A percentile compares a stretch with the other conserved stretches of the same genome.
phyloP scores from a whole-genome alignment of 2,113 vertebrate genomes.

The Isichthys henryi region DNA sequence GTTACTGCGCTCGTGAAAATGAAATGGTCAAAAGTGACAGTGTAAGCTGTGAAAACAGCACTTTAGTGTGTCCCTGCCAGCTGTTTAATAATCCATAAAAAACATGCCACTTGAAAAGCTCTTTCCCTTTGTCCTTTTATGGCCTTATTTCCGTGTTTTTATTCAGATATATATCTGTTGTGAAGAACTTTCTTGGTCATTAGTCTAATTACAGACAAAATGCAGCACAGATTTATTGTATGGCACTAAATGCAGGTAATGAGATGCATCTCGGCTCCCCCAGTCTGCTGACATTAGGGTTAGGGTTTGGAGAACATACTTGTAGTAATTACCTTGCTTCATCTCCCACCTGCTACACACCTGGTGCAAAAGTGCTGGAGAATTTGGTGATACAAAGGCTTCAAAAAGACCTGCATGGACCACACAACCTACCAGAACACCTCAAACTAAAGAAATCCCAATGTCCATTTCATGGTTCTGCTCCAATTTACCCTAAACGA shows the following conservation, averaged over 20 bases:
- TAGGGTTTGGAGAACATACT: not conserved
- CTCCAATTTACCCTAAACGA: not conserved
- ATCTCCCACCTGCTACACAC: not conserved
- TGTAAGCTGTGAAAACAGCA: not conserved
- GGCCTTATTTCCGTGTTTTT: not conserved
- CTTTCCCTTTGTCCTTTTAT: not conserved
- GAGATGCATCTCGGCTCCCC: not conserved
- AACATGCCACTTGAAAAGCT: not conserved
- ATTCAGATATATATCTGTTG: not conserved
- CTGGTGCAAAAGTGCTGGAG: not conserved
- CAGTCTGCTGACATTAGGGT: not conserved
- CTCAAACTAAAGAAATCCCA: not conserved
- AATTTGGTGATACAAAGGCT: not conserved
- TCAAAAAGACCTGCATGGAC: not conserved
- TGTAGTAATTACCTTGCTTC: not conserved
- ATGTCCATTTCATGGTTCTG: not conserved
- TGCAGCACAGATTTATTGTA: not conserved
- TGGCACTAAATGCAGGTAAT: not conserved
- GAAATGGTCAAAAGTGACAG: not conserved
- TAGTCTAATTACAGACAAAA: not conserved
- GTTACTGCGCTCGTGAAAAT: not conserved
- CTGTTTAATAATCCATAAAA: not conserved
- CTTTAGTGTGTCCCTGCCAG: not conserved
- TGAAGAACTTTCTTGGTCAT: not conserved
- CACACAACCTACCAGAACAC: not conserved